Conservation (phyloP, 2,888 invertebrate genomes). For the Drosophila siamana region DNA sequence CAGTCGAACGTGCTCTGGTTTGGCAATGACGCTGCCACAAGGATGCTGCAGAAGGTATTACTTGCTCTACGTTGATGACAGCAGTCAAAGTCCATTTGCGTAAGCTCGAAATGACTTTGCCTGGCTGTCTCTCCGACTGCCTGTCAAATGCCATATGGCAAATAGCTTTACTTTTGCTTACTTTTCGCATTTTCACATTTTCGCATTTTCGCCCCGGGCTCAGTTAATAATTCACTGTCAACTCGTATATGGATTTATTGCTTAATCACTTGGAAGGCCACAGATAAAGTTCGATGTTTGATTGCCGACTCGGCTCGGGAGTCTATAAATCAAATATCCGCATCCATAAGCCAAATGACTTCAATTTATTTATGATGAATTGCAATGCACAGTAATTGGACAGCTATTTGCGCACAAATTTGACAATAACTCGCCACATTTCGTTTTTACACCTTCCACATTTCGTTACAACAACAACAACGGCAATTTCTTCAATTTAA, state of each 20-base stretch:
- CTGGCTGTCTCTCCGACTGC: neutral
- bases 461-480: neutral
- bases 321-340: constrained; percentile 63
- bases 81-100: constrained; percentile 23
- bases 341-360: constrained; percentile 27
- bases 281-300: constrained; percentile 60
- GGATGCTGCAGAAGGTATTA: constrained; percentile 13
- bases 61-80: constrained; percentile 8
- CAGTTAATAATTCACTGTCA: constrained; percentile 74
- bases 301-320: constrained; percentile 6
- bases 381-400: constrained; percentile 3
- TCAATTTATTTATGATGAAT: constrained; percentile 36
- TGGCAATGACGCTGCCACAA: constrained; percentile 37
- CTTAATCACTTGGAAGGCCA: constrained; percentile 77
- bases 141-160: constrained; percentile 38
- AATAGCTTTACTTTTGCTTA: constrained; percentile 46
- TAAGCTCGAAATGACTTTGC: constrained; percentile 32
- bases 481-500: constrained; percentile 9
- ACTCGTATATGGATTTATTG: constrained; percentile 69
- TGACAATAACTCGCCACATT: neutral
- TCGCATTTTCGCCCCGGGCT: neutral
- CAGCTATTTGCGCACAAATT: neutral
- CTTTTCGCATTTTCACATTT: constrained; percentile 37
- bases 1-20: constrained; percentile 60
- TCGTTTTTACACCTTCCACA: neutral